Conservation (phyloP, 1,140 invertebrate species). For the Penaeus chinensis region DNA sequence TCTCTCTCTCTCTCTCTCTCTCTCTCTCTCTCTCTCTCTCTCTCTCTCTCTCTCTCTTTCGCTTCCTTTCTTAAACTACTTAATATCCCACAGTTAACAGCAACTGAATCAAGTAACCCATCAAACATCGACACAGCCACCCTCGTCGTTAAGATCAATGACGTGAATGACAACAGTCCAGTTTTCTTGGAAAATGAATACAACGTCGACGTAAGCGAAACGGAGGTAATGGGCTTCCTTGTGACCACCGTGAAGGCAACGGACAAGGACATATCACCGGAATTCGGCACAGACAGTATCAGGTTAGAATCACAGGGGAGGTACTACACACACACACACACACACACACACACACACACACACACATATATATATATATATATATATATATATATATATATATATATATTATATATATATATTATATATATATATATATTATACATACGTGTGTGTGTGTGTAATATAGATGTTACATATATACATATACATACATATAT, state of each 20-base stretch:
- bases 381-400: too few relatives aligned
- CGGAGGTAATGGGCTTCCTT: accelerated
- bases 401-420: too few relatives aligned
- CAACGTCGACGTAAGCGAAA: background rate
- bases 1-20: too few relatives aligned
- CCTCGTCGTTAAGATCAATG: background rate
- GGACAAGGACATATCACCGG: background rate
- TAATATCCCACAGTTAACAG: background rate
- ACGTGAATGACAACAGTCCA: conserved; percentile 4
- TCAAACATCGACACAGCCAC: background rate
- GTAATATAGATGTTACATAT: too few relatives aligned
- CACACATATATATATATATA: too few relatives aligned
- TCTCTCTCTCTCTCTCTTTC: too few relatives aligned
- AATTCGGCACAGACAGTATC: conserved; percentile 20
- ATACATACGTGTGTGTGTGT: too few relatives aligned
- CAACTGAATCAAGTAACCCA: background rate
- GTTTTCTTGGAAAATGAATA: background rate
- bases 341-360: too few relatives aligned
- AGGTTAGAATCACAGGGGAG: conserved; percentile 29
- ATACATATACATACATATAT: too few relatives aligned
- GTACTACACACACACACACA: background rate
- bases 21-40: too few relatives aligned
- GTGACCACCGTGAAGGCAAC: background rate
- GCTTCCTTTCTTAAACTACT: too few relatives aligned
- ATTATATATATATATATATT: too few relatives aligned